Evolutionary conservation across 2,888 invertebrate species (phyloP).

Genomic region (Bombylius major): DNA sequence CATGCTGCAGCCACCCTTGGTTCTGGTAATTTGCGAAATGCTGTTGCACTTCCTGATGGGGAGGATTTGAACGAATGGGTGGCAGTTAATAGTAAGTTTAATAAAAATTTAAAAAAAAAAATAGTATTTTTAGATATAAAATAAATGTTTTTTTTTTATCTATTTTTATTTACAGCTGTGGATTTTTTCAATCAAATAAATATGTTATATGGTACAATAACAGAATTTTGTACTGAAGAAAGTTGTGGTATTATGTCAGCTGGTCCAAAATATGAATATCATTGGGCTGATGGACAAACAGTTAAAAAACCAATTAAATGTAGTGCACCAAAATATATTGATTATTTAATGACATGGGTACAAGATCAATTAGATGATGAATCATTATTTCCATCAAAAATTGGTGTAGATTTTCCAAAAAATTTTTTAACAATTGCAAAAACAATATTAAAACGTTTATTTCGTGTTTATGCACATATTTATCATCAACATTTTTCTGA

Average conservation of each 20-base stretch:
- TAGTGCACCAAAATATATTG: constrained; percentile 97
- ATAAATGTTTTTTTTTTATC: not conserved
- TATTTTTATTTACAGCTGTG: constrained; percentile 54
- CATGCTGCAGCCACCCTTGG: constrained; percentile 98
- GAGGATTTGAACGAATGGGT: constrained; percentile 99
- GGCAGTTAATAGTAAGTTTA: constrained; percentile 89
- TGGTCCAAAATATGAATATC: constrained; percentile 98
- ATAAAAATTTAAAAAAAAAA: not conserved
- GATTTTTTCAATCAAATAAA: constrained; percentile 99
- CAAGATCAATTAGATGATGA: constrained; percentile 99
- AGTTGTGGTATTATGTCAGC: constrained; percentile 98
- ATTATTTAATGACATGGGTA: constrained; percentile 99
- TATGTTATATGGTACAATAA: constrained; percentile 98
- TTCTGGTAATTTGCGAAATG: constrained; percentile 89
- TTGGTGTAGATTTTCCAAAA: constrained; percentile 96
- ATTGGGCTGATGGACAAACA: constrained; percentile 98
- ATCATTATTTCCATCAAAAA: constrained; percentile 95
- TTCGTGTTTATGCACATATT: constrained; percentile 98
- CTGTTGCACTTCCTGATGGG: constrained; percentile 94
- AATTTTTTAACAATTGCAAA: constrained; percentile 95
- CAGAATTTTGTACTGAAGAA: constrained; percentile 98
- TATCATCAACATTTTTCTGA: constrained; percentile 99
- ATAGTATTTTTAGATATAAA: not conserved
- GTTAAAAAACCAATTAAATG: constrained; percentile 98
- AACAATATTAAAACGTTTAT: constrained; percentile 93